phyloP scores from a whole-genome alignment of 2,797 vertebrate species.

The Melanotaenia boesemani region DNA sequence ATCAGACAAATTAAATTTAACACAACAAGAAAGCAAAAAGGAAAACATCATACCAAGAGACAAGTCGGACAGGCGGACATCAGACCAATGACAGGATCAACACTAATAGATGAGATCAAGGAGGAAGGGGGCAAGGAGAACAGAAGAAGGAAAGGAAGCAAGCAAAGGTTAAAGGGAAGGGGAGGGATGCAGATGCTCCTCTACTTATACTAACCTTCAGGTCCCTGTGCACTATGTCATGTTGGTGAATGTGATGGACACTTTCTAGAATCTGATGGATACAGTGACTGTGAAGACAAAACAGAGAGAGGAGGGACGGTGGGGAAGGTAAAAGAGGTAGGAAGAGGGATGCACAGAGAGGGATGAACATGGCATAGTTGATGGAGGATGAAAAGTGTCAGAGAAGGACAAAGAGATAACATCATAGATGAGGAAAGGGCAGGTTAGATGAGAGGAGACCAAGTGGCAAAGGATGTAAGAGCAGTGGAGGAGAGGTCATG shows the following conservation, averaged over 20 bases:
- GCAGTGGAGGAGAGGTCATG: conserved; percentile 3
- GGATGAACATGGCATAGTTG: conserved; percentile 9
- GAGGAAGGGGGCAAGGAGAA: conserved; percentile 24
- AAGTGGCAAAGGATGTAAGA: conserved; percentile 16
- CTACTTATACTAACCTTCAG: conserved; percentile 88
- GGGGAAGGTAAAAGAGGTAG: conserved; percentile 14
- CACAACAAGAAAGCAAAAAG: conserved; percentile 37
- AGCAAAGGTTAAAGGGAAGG: conserved; percentile 36
- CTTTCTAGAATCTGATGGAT: conserved; percentile 92
- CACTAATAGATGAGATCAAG: conserved; percentile 54
- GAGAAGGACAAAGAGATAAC: conserved; percentile 9
- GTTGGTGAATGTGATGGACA: conserved; percentile 93
- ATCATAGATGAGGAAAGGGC: conserved; percentile 23
- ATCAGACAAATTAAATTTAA: conserved; percentile 20
- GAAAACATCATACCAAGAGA: conserved; percentile 62
- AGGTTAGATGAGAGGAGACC: conserved; percentile 26
- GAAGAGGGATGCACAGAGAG: conserved; percentile 13
- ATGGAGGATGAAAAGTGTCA: conserved; percentile 27
- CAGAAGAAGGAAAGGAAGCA: conserved; percentile 53
- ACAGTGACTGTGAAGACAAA: conserved; percentile 89
- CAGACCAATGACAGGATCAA: conserved; percentile 47
- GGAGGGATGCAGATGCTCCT: conserved; percentile 69
- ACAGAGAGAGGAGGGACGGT: conserved; percentile 65
- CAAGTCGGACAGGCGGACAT: conserved; percentile 58
- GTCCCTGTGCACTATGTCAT: conserved; percentile 92